Evolutionary conservation across 2,888 invertebrate genomes (phyloP).

Genomic region (Crioceris asparagi): DNA sequence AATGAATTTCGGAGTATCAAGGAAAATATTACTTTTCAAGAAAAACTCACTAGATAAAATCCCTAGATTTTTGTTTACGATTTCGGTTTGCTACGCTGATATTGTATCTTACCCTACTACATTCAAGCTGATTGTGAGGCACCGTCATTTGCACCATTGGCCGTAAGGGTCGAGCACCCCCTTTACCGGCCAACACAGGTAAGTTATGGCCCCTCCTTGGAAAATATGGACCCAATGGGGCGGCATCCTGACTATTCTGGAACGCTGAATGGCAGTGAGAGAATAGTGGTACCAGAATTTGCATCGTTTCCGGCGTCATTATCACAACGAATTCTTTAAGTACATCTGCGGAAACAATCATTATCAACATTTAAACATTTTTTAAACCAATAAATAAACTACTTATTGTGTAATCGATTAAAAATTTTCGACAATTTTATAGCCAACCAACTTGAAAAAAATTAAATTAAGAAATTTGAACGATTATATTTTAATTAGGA

Average conservation of each 20-base stretch:
- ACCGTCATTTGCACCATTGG: constrained; percentile 82
- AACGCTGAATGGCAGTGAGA: constrained; percentile 75
- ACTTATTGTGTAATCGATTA: too few species aligned
- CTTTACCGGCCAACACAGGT: constrained; percentile 46
- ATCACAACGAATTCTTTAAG: constrained; percentile 69
- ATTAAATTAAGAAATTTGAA: too few species aligned
- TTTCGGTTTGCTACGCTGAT: too few species aligned
- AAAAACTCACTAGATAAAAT: too few species aligned
- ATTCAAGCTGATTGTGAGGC: constrained; percentile 62
- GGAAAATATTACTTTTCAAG: too few species aligned
- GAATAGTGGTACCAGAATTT: constrained; percentile 73
- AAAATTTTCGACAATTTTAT: too few species aligned
- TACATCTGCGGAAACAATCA: constrained; percentile 43
- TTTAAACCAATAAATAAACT: too few species aligned
- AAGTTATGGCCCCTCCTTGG: constrained; percentile 55
- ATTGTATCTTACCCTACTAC: constrained; percentile 50
- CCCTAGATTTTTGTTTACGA: too few species aligned
- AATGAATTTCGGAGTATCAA: too few species aligned
- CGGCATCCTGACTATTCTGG: constrained; percentile 61
- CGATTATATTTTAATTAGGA: too few species aligned
- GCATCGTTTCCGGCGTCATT: constrained; percentile 68
- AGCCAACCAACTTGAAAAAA: too few species aligned
- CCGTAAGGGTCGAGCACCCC: constrained; percentile 59
- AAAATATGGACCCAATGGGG: constrained; percentile 65
- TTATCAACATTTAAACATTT: neutral